Evolutionary conservation across 2,888 invertebrate genomes (phyloP), one percentile per base, ranked within the genome.

Genomic region (Liodrosophila aerea): DNA sequence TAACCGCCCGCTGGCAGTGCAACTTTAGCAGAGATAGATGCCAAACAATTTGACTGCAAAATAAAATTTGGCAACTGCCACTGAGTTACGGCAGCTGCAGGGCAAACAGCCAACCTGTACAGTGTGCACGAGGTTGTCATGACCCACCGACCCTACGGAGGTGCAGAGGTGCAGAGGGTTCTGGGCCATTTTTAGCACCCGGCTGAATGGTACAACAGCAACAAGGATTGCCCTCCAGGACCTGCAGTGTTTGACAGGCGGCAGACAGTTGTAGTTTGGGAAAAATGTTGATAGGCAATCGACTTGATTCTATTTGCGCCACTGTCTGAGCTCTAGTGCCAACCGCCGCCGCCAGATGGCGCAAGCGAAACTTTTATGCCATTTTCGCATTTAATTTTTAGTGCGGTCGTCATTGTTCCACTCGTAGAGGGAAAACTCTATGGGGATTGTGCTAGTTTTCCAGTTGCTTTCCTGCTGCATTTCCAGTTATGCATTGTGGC

Each of bases 1-100:
- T 36, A 22, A 5, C 40, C 51, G 43, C 50, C 36, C 50, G 7
- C 39, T 31, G 22, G 13, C 8, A 18, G 47, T 43, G 15, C 7
- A 30, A 12, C 16, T 16, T 11, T 22, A 43, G 31, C 57, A 47
- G 57, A 52, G 68, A 59, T 78, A 52, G 68, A 59, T 78, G 80
- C 65, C 83, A 83, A 22, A 64, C 80, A 78, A 85, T 85, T 85
- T 83, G 73, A 85, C 83, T 75, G 80, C 62, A 85, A 73, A 85
- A 78, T 76, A 76, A 76, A 85, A 80, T 73, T 80, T 83, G 84
- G 84, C 78, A 83, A 54, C 66, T 51, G 64, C 46, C 46, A 58
- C 39, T 22, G 62, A 7, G 44, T 30, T 53, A 18, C n/a, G 18
- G 16, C 16, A n/a, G 36, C 59, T 40, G 34, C 54, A 45, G 75